Conservation (phyloP, 2,888 invertebrate species). For the Archips xylosteana region DNA sequence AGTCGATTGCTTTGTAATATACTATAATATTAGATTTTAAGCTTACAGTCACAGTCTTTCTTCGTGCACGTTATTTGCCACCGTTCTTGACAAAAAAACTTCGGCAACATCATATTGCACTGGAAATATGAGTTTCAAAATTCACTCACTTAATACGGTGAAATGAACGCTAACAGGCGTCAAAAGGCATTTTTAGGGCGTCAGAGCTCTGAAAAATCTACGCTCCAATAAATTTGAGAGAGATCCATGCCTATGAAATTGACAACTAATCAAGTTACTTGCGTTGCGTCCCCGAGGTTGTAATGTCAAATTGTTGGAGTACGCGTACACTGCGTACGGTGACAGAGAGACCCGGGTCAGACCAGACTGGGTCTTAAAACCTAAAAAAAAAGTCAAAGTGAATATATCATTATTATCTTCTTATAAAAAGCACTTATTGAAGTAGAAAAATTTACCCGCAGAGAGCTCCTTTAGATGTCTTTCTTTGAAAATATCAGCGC, state of each 20-base stretch:
- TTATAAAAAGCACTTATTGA: no score
- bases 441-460: no score
- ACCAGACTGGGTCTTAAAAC: no score
- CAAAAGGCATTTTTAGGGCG: constrained; percentile 26
- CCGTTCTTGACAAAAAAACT: background rate
- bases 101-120: background rate
- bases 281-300: constrained; percentile 58
- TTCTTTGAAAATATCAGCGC: no score
- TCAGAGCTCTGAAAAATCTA: constrained; percentile 37
- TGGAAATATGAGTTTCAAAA: constrained; percentile 12
- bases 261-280: constrained; percentile 76
- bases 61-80: no score
- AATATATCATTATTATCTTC: no score
- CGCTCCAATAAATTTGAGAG: constrained; percentile 50
- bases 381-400: no score
- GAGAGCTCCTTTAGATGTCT: no score
- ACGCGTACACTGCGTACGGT: constrained; percentile 27
- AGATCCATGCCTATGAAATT: constrained; percentile 66
- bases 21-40: no score
- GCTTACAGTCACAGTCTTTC: no score
- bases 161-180: background rate
- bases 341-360: background rate
- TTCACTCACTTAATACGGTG: constrained; percentile 18
- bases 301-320: constrained; percentile 70
- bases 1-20: constrained; percentile 14